Evolutionary conservation across 2,797 vertebrate species (phyloP).

Genomic region (Paramormyrops hopkinsi): DNA sequence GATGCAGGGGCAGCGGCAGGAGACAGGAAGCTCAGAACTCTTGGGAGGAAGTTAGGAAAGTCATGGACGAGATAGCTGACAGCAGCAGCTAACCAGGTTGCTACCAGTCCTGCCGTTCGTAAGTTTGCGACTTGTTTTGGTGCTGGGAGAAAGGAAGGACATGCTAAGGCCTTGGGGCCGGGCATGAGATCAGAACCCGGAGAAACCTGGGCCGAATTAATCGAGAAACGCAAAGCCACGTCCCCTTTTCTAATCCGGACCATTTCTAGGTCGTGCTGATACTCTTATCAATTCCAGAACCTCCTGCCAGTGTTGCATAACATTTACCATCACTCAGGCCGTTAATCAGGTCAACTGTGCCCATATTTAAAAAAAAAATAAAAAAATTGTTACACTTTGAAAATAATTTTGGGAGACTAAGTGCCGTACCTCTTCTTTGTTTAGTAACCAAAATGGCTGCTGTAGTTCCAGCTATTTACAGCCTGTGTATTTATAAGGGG

Average conservation of each 20-base stretch:
- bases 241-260: background rate
- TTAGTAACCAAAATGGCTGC: background rate
- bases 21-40: background rate
- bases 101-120: background rate
- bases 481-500: background rate
- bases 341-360: background rate
- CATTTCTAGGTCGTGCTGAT: background rate
- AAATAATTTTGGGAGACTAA: background rate
- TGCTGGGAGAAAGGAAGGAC: background rate
- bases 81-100: background rate
- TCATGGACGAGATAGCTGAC: background rate
- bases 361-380: background rate
- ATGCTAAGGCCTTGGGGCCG: background rate
- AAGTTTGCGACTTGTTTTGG: background rate
- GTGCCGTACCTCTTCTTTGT: background rate
- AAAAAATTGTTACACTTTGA: background rate
- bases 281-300: background rate
- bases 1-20: background rate
- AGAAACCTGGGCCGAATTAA: background rate
- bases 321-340: background rate
- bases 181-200: background rate
- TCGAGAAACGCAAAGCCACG: background rate
- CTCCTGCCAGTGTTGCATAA: too few relatives aligned
- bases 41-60: background rate
- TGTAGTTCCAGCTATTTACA: background rate